Base-by-base conservation (phyloP, 2,797 vertebrate genomes). In the Molossus alvarezi region DNA sequence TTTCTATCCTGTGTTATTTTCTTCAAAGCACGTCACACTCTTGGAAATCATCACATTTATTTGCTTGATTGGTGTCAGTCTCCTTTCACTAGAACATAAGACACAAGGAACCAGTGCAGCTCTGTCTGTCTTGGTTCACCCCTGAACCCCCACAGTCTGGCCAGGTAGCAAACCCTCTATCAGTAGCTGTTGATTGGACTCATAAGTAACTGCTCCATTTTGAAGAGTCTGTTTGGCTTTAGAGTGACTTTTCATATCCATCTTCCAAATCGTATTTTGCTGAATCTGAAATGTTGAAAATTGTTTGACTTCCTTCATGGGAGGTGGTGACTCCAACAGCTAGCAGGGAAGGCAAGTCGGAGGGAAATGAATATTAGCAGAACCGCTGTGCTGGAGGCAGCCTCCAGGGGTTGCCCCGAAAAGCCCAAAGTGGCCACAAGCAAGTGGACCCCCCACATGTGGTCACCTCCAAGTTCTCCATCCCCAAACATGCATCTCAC, bases 231-330 rank as follows among this genome's bases (percentile, higher is more conserved):
- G 5, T 33, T 45, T 69, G 37, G 17, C 86, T 53, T 51, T 29
- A 9, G 71, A 25, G 51, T 62, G 48, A 51, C 51, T 83, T 57
- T 87, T 33, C 60, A 65, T 17, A 27, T 51, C n/a, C 14, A 3
- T 51, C 64, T 75, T 90, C 76, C 75, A 75, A 51, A 48, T 1
- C 20, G 11, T 37, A n/a, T 77, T 86, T 72, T 29, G 73, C 64
- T 73, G 62, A 62, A 51, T 65, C 75, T n/a, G 69, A 93, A 93
- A 62, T 57, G n/a, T 18, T 93, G 51, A 67, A 41, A 84, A 85
- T 57, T 14, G 3, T 79, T 86, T 75, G 17, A 17, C 65, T 85
- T 69, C 45, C 72, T 91, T 88, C 23, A 3, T 1, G 6, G 51
- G 51, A 12, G 41, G 37, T 29, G 55, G 23, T 29, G 55, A 79